Evolutionary conservation across 2,797 vertebrate genomes (phyloP).

Genomic region (Discoglossus pictus): DNA sequence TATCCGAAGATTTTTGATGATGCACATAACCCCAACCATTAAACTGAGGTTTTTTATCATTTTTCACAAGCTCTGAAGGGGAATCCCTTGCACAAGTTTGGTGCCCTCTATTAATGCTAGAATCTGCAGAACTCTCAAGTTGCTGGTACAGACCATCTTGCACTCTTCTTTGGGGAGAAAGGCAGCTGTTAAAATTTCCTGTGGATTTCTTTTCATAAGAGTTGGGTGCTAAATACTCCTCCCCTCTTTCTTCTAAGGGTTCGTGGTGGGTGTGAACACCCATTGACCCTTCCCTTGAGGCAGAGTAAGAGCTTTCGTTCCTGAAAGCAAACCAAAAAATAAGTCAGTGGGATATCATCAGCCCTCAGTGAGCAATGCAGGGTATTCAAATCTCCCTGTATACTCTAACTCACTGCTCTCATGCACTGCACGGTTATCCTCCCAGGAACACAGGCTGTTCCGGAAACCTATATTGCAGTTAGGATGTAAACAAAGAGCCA

Average conservation of each 20-base stretch:
- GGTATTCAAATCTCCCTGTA: background rate
- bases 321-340: conserved; percentile 69
- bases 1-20: conserved; percentile 71
- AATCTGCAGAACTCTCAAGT: conserved; percentile 67
- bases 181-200: conserved; percentile 71
- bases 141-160: conserved; percentile 71
- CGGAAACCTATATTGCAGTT: background rate
- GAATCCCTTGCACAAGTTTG: conserved; percentile 67
- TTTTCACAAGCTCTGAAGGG: conserved; percentile 73
- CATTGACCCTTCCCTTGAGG: conserved; percentile 64
- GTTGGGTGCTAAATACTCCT: conserved; percentile 74
- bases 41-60: conserved; percentile 74
- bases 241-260: conserved; percentile 82
- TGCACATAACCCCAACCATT: conserved; percentile 72
- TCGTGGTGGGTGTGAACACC: conserved; percentile 71
- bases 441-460: background rate
- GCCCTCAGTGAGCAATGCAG: conserved; percentile 12
- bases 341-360: conserved; percentile 57
- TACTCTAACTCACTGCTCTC: background rate
- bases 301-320: conserved; percentile 74
- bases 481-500: background rate
- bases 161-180: conserved; percentile 69
- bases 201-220: conserved; percentile 75
- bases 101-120: conserved; percentile 65
- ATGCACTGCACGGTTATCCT: background rate